Evolutionary conservation across 1,140 invertebrate species (phyloP).

Genomic region (Triops longicaudatus): DNA sequence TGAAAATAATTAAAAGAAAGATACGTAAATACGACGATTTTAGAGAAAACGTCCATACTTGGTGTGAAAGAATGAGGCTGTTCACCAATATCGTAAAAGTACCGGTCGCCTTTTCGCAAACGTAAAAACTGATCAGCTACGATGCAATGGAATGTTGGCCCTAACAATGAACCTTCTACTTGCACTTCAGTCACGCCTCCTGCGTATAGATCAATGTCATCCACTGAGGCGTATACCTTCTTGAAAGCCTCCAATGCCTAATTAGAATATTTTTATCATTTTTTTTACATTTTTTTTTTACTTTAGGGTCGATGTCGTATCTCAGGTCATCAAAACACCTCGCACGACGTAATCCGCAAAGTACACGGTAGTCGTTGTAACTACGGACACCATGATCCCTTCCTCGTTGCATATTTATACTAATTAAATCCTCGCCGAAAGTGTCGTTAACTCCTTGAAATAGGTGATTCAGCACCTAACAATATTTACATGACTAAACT

Average conservation of each 20-base stretch:
- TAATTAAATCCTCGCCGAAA: constrained; percentile 68
- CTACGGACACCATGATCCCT: constrained; percentile 35
- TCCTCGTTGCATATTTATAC: constrained; percentile 65
- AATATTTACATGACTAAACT: not conserved
- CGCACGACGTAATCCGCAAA: constrained; percentile 44
- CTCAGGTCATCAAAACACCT: constrained; percentile 60
- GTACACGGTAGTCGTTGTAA: constrained; percentile 33
- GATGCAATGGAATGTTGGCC: constrained; percentile 50
- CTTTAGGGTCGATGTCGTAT: constrained; percentile 59
- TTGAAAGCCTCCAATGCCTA: constrained; percentile 39
- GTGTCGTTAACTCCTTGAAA: constrained; percentile 42
- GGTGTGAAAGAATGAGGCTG: constrained; percentile 44
- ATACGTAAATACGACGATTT: too few relatives aligned
- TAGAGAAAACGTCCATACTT: constrained; percentile 36
- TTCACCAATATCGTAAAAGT: constrained; percentile 48
- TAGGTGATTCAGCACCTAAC: constrained; percentile 38
- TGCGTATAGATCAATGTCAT: constrained; percentile 51
- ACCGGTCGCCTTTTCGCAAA: constrained; percentile 42
- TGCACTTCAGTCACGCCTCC: constrained; percentile 48
- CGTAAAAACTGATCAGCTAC: constrained; percentile 46
- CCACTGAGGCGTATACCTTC: constrained; percentile 33
- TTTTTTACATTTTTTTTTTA: constrained; percentile 37
- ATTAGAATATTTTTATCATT: too few relatives aligned
- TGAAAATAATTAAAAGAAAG: too few relatives aligned
- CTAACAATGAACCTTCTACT: constrained; percentile 45